Conservation (phyloP, 1,140 invertebrate species). For the Aphelinus atriplicis region DNA sequence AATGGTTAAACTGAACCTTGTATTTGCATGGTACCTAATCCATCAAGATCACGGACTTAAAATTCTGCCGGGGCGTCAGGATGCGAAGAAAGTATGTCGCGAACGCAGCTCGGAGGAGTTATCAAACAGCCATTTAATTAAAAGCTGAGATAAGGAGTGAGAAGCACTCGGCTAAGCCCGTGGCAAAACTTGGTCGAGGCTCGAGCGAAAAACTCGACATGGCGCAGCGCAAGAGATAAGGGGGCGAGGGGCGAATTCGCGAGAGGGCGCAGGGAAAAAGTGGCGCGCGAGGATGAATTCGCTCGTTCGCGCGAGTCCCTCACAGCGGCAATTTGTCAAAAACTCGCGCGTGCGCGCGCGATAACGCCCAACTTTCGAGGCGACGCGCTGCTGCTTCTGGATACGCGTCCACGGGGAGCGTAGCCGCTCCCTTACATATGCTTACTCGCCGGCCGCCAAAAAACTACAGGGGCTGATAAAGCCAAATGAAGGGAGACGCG, state of each 20-base stretch:
- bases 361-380: constrained; percentile 50
- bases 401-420: constrained; percentile 13
- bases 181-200: too few relatives aligned
- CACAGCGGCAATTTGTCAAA: constrained; percentile 50
- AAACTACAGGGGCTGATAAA: too few relatives aligned
- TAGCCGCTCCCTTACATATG: constrained; percentile 13
- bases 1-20: too few relatives aligned
- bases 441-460: background rate
- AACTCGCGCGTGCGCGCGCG: constrained; percentile 36
- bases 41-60: too few relatives aligned
- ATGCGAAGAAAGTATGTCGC: too few relatives aligned
- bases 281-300: constrained; percentile 27
- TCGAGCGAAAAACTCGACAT: background rate
- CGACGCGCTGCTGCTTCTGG: constrained; percentile 3
- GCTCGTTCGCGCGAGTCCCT: constrained; percentile 31
- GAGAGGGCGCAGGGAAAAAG: background rate
- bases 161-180: too few relatives aligned
- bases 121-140: too few relatives aligned
- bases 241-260: background rate
- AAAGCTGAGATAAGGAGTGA: too few relatives aligned
- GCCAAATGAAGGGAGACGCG: too few relatives aligned
- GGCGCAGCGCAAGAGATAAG: background rate
- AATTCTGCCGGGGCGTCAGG: too few relatives aligned
- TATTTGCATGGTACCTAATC: too few relatives aligned
- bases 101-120: too few relatives aligned